Base-by-base conservation (phyloP, 1,140 invertebrate genomes). In the Camponotus floridanus region DNA sequence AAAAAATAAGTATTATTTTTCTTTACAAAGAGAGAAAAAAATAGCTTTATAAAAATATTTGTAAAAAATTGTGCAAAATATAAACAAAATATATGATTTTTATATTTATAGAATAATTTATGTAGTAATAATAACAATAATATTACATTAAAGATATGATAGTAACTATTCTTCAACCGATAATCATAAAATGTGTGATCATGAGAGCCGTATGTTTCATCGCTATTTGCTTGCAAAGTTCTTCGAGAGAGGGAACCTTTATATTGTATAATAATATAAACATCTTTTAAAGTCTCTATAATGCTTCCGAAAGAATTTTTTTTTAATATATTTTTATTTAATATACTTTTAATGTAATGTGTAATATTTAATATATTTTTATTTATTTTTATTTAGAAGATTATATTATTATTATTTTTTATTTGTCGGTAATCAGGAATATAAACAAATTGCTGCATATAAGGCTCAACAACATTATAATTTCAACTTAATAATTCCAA, bases 201-300 rank as follows among this genome's bases (percentile, higher is more conserved):
- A 61, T 61, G 8, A 61, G 51, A 73, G 67, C 1, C 1, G 11
- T 6, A 33, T 26, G 33, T n/a, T 3, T 33, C 9, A 61, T 45
- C 11, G 7, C 26, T 18, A 61, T 33, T 81, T 8, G 4, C n/a
- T 81, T 81, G 39, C 6, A 13, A 65, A 45, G 1, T 61, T 61
- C 7, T 81, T 33, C 67, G 36, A 81, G 15, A 81, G 78, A 81
- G 65, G 67, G 78, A 81, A 81, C 78, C 79, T 73, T 81, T 5
- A 9, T 15, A 33, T 61, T 73, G 39, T 18, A 81, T 26, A 26
- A 1, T 26, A 26, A 26, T 26, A 26, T 1, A 1, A 1, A 26
- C 26, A 26, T 26, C 26, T 26, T 26, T 26, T 26, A 26, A 26
- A 1, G 26, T 26, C 26, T 26, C 26, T 26, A 81, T 3, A 48